Conservation (phyloP, 2,113 vertebrate genomes). For the Pelusios castaneus region DNA sequence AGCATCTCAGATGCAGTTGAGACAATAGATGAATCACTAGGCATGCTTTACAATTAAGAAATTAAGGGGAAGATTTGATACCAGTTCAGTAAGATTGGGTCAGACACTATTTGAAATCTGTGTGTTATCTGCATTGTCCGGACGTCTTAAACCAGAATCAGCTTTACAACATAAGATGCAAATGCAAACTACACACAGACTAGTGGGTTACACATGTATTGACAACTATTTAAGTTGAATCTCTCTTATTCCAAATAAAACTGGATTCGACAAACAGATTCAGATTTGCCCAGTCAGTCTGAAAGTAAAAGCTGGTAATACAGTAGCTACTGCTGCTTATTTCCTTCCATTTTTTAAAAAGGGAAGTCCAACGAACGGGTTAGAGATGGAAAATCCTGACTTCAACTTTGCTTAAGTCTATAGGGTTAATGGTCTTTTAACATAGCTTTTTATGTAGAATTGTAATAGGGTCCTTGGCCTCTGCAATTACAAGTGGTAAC, state of each 20-base stretch:
- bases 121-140: fast-evolving
- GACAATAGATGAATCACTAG: not conserved
- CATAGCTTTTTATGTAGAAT: fast-evolving
- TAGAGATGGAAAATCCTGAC: fast-evolving
- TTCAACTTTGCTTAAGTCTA: fast-evolving
- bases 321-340: not conserved
- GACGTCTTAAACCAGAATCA: not conserved
- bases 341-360: not conserved
- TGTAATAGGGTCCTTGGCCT: not conserved
- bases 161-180: not conserved
- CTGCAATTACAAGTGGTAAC: not conserved
- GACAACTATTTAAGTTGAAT: not conserved
- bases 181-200: fast-evolving
- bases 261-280: not conserved
- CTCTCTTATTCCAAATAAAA: not conserved
- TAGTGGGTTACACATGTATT: not conserved
- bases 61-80: not conserved
- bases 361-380: fast-evolving
- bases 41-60: not conserved
- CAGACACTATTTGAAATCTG: not conserved
- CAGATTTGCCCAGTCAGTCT: not conserved
- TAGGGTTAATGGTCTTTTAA: fast-evolving
- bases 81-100: not conserved
- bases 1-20: not conserved
- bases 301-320: not conserved